A percentile compares a stretch with the other conserved stretches of the same genome.
phyloP scores from a whole-genome alignment of 1,140 invertebrate genomes.

The Leucophenga varia region DNA sequence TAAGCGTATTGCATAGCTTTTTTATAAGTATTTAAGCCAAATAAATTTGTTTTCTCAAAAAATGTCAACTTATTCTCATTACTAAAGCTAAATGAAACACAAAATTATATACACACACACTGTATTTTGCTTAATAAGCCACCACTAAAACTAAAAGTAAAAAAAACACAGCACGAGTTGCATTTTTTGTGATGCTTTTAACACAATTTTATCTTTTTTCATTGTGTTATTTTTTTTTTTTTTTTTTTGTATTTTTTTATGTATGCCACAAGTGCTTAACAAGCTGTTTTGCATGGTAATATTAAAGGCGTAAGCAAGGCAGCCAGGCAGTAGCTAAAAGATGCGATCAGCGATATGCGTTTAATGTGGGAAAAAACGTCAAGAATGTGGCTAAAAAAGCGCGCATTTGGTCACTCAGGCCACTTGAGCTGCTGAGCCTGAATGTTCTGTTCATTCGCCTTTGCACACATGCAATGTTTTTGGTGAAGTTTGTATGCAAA shows the following conservation, averaged over 20 bases:
- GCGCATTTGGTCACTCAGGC: slow-evolving; percentile 23
- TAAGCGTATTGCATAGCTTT: too few species aligned
- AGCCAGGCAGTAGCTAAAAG: slow-evolving; percentile 15
- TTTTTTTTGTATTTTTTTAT: slow-evolving; percentile 13
- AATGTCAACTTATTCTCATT: too few species aligned
- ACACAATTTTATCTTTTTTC: slow-evolving; percentile 32
- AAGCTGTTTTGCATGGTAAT: slow-evolving; percentile 49
- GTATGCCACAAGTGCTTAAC: slow-evolving; percentile 46
- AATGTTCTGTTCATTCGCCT: too few species aligned
- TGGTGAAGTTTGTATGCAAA: too few species aligned
- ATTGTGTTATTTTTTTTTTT: too few species aligned
- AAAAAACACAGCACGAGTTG: slow-evolving; percentile 35
- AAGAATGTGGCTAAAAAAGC: slow-evolving; percentile 43
- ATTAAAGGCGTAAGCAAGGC: not conserved
- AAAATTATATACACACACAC: too few species aligned
- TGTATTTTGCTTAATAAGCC: slow-evolving; percentile 41
- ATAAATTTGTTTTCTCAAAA: too few species aligned
- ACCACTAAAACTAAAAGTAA: slow-evolving; percentile 1
- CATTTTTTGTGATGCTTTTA: too few species aligned
- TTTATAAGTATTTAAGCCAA: too few species aligned
- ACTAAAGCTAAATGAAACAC: too few species aligned
- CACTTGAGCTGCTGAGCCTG: not conserved
- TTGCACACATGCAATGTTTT: too few species aligned
- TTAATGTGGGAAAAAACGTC: slow-evolving; percentile 55
- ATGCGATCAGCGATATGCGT: slow-evolving; percentile 23